Base-by-base conservation (phyloP, 1,140 invertebrate genomes). In the Pogonomyrmex californicus region DNA sequence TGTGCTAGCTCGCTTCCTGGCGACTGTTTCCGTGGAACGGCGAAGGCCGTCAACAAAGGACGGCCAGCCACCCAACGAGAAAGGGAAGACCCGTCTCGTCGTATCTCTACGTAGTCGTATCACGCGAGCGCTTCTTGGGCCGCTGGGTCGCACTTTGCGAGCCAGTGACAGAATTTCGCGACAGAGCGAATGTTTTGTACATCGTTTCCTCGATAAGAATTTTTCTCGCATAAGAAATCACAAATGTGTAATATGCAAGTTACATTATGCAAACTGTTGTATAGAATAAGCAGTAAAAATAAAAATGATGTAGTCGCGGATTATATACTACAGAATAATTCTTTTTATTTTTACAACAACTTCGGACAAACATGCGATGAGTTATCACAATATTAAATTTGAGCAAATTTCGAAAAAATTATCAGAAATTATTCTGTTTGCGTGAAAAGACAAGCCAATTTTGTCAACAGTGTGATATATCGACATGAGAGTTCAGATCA, bases 11-110 rank as follows among this genome's bases (percentile, higher is more conserved):
- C 89, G 82, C 92, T 94, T 95, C 94, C 94, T 94, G 93, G 93
- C 92, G 93, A 94, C 94, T 94, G 93, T 94, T 94, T 94, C 93
- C 93, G 92, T 93, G 91, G 90, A 92, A 91, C 92, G 87, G 91
- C 90, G 89, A 91, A 93, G 90, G 85, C 90, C 91, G 90, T 91
- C 93, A 94, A 94, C 94, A 94, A 94, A 94, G 94, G 92, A 91
- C 92, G 91, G 73, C 91, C 92, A 92, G 63, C 91, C 91, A 90
- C 89, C 88, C 91, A 51, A 87, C 79, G 86, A 92, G 91, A 88
- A 93, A 91, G 90, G 91, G 91, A 93, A 88, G 89, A 92, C 90
- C 91, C 91, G 89, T 91, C 87, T 88, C 87, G 58, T 60, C 83
- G 68, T 91, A 90, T 91, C 90, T 91, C 86, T 75, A 17, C 36